Conservation (phyloP, 2,113 vertebrate genomes). For the Cheilinus undulatus region DNA sequence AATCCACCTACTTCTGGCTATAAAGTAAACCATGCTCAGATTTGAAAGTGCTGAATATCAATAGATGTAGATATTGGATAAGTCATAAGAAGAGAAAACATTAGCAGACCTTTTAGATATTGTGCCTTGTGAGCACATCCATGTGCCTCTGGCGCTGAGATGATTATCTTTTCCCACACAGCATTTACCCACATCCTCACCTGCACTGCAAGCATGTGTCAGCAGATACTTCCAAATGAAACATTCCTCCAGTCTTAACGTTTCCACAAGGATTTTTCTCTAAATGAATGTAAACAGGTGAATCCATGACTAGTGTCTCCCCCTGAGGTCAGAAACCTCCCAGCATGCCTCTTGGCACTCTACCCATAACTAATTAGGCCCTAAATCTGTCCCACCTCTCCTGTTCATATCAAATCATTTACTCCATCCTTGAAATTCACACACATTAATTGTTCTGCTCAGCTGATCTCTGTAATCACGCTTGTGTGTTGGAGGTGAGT, state of each 20-base stretch:
- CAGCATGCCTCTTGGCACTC: slow-evolving; percentile 16
- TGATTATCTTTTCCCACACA: background rate
- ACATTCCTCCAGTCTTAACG: slow-evolving; percentile 24
- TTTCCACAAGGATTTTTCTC: slow-evolving; percentile 20
- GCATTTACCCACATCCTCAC: background rate
- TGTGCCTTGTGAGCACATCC: background rate
- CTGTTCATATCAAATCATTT: slow-evolving; percentile 31
- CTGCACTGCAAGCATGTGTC: slow-evolving; percentile 3
- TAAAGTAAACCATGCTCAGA: too few relatives aligned
- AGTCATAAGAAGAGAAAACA: background rate
- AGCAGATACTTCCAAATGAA: slow-evolving; percentile 43
- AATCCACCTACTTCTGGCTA: too few relatives aligned
- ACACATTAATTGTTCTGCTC: slow-evolving; percentile 63
- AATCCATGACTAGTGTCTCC: slow-evolving; percentile 45
- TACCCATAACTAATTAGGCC: slow-evolving; percentile 63
- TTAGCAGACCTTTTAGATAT: background rate
- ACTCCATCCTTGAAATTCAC: slow-evolving; percentile 42
- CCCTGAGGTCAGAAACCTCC: slow-evolving; percentile 43
- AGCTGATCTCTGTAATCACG: slow-evolving; percentile 42
- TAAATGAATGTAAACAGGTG: slow-evolving; percentile 56
- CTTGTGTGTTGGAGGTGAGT: slow-evolving; percentile 20
- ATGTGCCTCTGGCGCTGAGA: background rate
- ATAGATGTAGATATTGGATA: background rate
- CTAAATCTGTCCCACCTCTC: slow-evolving; percentile 38
- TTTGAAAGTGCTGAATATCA: background rate